Base-by-base conservation (phyloP, 2,797 vertebrate species). In the Sebastes kiyomatsui region DNA sequence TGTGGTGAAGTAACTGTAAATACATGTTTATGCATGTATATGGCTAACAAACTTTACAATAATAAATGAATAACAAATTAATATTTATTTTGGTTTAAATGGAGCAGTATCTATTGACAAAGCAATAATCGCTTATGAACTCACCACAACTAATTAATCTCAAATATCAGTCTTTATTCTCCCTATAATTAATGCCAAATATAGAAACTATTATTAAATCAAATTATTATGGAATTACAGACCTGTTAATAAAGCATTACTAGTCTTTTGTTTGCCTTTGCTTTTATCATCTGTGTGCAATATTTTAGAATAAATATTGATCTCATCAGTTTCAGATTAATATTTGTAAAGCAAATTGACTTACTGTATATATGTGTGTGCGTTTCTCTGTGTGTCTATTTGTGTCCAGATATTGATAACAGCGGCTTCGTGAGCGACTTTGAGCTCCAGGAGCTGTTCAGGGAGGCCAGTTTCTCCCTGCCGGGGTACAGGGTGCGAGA, bases 381-480 rank as follows among this genome's bases (percentile, higher is more conserved):
- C 2, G 2, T 61, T n/a, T 38, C 11, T 70, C 7, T 73, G 52
- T 64, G 64, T 69, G 20, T 72, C 8, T 82, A 35, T 61, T 78
- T 81, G 75, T 90, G 33, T 82, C 6, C 90, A 99, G 99, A 99
- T 84, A 97, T 97, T 54, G 98, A 99, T 89, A 97, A 97, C 76
- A 99, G 98, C 1, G 99, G 99, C 0, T 99, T 91, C 23, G 97
- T 99, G 76, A 98, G 97, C 67, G 97, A 99, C 92, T 99, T 97
- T 38, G 99, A 99, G 88, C 97, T 99, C 27, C 98, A 99, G 87
- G 98, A 99, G 83, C 96, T 99, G 20, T 99, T 99, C 92, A 97
- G 96, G 88, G 97, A 99, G 92, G 98, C 98, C 4, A 98, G 96
- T 46, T 96, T 98, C 75, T 97, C 96, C 22, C 92, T 99, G 78